These are phyloP conservation scores for Cephus nigrinus DNA, from an alignment of 2,888 invertebrate genomes.

Conservation along the genomic window DNA sequence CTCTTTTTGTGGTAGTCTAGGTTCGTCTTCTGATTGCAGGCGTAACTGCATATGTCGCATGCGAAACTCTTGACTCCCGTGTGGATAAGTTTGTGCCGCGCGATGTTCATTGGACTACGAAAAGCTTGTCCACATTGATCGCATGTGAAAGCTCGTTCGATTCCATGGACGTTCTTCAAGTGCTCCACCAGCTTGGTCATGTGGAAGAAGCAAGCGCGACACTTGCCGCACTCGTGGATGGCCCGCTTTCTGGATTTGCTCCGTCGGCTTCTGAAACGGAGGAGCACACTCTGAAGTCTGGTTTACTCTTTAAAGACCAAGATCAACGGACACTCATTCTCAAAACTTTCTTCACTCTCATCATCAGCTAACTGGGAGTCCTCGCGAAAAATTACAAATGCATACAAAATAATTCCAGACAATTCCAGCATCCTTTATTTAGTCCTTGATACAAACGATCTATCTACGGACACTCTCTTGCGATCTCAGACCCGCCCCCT, in stretches of 20 bases:
- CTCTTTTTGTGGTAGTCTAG: conserved; percentile 50
- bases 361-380: background rate
- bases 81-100: conserved; percentile 56
- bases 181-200: conserved; percentile 59
- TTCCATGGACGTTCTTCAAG: conserved; percentile 53
- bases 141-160: conserved; percentile 54
- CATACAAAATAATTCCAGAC: background rate
- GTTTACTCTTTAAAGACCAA: background rate
- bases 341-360: background rate
- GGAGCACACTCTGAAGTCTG: background rate
- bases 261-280: conserved; percentile 42
- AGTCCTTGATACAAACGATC: background rate
- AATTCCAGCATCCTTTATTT: background rate
- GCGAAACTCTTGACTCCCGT: conserved; percentile 45
- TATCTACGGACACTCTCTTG: too few relatives aligned
- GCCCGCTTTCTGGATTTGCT: conserved; percentile 36
- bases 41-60: conserved; percentile 53
- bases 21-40: conserved; percentile 54
- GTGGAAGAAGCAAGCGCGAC: conserved; percentile 53
- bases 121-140: conserved; percentile 53
- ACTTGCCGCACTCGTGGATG: conserved; percentile 52
- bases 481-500: too few relatives aligned
- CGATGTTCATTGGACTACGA: conserved; percentile 52
- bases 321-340: background rate
- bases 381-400: background rate